A percentile compares a stretch with the other conserved stretches of the same genome.
phyloP scores from a whole-genome alignment of 1,140 invertebrate species.

The Trachymyrmex cornetzi region DNA sequence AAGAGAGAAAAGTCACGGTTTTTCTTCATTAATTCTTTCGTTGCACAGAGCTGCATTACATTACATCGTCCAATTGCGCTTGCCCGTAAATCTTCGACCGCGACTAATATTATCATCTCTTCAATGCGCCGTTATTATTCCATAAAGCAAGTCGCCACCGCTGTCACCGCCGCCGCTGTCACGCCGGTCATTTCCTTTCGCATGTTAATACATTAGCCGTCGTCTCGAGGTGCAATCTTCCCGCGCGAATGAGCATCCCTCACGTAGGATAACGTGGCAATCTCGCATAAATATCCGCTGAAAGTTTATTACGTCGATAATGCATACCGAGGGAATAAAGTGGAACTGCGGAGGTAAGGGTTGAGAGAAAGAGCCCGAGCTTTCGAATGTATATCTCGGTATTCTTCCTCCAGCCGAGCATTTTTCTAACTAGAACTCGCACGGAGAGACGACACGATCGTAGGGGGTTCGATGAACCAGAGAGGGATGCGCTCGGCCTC shows the following conservation, averaged over 20 bases:
- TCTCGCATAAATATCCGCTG: constrained; percentile 61
- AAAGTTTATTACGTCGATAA: constrained; percentile 69
- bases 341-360: neutral
- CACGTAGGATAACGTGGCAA: constrained; percentile 68
- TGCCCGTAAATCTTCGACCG: constrained; percentile 41
- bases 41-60: constrained; percentile 37
- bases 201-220: constrained; percentile 64
- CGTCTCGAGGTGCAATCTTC: constrained; percentile 54
- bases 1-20: constrained; percentile 3
- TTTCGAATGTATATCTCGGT: constrained; percentile 52
- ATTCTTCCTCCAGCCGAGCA: constrained; percentile 48
- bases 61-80: constrained; percentile 51
- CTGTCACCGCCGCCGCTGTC: neutral
- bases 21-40: constrained; percentile 57
- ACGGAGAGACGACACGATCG: constrained; percentile 41
- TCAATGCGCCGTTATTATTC: constrained; percentile 62
- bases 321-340: constrained; percentile 53
- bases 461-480: constrained; percentile 19
- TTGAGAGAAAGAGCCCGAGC: constrained; percentile 7
- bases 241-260: constrained; percentile 63
- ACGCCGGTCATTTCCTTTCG: constrained; percentile 60
- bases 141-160: constrained; percentile 34
- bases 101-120: constrained; percentile 66
- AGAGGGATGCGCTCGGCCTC: constrained; percentile 24
- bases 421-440: constrained; percentile 44